A percentile compares a stretch with the other conserved stretches of the same genome.
These are phyloP conservation scores for Zonotrichia leucophrys DNA, from an alignment of 2,113 vertebrate genomes.

Conservation along the genomic window DNA sequence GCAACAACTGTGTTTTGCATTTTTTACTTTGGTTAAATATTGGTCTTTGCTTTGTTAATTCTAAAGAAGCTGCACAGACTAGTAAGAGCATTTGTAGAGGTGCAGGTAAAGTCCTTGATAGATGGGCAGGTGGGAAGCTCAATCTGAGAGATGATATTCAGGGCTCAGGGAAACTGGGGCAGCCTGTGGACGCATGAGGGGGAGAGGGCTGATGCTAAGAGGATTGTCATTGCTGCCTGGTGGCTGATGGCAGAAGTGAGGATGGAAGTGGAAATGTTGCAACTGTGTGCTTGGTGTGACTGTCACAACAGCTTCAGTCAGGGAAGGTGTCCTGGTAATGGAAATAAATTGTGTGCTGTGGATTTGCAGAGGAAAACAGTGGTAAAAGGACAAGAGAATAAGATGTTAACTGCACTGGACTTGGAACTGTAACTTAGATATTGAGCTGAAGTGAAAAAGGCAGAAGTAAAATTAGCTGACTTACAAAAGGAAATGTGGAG, in stretches of 20 bases:
- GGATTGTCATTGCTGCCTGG: background rate
- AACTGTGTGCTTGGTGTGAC: background rate
- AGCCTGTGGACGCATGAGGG: background rate
- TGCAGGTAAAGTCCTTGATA: background rate
- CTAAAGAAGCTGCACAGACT: fast-evolving
- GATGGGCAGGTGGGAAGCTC: background rate
- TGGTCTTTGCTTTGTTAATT: background rate
- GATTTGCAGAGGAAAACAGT: background rate
- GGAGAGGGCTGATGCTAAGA: background rate
- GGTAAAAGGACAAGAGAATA: background rate
- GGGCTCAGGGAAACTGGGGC: background rate
- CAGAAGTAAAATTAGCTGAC: constrained; percentile 56
- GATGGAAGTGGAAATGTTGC: background rate
- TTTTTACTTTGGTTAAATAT: background rate
- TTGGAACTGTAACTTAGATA: background rate
- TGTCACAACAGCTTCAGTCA: background rate
- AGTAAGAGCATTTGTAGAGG: background rate
- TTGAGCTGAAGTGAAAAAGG: constrained; percentile 43
- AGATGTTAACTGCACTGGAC: constrained; percentile 22
- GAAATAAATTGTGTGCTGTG: constrained; percentile 21
- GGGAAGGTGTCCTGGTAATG: background rate
- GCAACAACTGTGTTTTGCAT: fast-evolving
- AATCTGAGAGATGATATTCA: background rate
- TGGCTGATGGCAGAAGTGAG: background rate
- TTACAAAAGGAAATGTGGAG: background rate